Percentiles rank a stretch among this genome's conserved stretches.
These are phyloP conservation scores for Meteorus sp. DNA, from an alignment of 1,140 invertebrate species.

Conservation along the genomic window DNA sequence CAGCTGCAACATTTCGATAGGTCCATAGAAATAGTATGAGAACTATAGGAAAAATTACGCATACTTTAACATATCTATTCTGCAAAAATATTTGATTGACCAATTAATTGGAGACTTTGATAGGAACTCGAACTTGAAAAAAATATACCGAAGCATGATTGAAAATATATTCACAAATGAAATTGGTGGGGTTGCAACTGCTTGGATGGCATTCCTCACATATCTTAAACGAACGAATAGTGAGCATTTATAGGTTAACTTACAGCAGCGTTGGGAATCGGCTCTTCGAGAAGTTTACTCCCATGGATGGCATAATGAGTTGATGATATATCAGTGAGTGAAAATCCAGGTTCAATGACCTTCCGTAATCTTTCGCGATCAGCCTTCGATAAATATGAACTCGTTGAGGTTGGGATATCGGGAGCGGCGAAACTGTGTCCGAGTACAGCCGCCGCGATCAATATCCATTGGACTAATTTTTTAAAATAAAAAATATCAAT, in stretches of 20 bases:
- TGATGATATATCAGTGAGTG: slow-evolving; percentile 57
- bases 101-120: too few relatives aligned
- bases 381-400: slow-evolving; percentile 60
- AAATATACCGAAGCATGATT: too few relatives aligned
- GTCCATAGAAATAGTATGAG: too few relatives aligned
- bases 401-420: slow-evolving; percentile 47
- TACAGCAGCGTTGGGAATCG: slow-evolving; percentile 59
- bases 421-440: slow-evolving; percentile 17
- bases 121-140: too few relatives aligned
- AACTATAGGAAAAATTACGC: too few relatives aligned
- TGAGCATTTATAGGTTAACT: slow-evolving; percentile 30
- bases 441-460: slow-evolving; percentile 24
- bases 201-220: too few relatives aligned
- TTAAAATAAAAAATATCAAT: too few relatives aligned
- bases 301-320: slow-evolving; percentile 64
- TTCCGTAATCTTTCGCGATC: slow-evolving; percentile 61
- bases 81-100: too few relatives aligned
- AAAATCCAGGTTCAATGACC: slow-evolving; percentile 61
- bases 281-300: slow-evolving; percentile 57
- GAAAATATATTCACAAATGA: slow-evolving; percentile 14
- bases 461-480: slow-evolving; percentile 33
- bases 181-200: slow-evolving; percentile 6
- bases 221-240: too few relatives aligned
- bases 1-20: slow-evolving; percentile 3
- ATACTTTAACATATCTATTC: too few relatives aligned